Conservation (phyloP, 2,113 vertebrate genomes). For the Bettongia penicillata region DNA sequence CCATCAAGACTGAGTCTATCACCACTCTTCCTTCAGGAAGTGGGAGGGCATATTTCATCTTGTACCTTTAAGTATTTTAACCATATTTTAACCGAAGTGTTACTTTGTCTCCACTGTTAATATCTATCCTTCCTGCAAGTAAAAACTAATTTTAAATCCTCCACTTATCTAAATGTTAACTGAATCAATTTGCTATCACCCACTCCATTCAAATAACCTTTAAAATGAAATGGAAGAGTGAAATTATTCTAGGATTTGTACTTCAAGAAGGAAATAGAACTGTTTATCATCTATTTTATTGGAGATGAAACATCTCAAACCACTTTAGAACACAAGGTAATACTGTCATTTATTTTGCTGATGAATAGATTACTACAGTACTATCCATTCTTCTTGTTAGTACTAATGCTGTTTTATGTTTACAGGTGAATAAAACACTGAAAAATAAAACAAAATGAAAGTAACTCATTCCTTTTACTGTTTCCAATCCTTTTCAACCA, state of each 20-base stretch:
- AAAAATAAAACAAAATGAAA: neutral
- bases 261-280: neutral
- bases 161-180: neutral
- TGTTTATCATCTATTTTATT: neutral
- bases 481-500: neutral
- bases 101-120: neutral
- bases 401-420: neutral
- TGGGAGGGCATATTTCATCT: neutral
- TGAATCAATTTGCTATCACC: neutral
- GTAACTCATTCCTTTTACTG: neutral
- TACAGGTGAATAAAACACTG: constrained; percentile 9
- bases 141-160: constrained; percentile 3
- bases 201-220: constrained; percentile 1
- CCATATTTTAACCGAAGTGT: neutral
- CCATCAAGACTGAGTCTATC: too few relatives aligned
- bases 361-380: neutral
- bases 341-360: neutral
- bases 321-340: neutral
- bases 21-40: neutral
- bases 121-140: neutral
- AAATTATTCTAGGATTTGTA: neutral
- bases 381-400: neutral
- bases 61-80: neutral
- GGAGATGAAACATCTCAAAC: constrained; percentile 18
- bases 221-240: constrained; percentile 28